Evolutionary conservation across 2,888 invertebrate species (phyloP), one percentile per base, ranked within the genome.

Genomic region (Hofmannophila pseudospretella): DNA sequence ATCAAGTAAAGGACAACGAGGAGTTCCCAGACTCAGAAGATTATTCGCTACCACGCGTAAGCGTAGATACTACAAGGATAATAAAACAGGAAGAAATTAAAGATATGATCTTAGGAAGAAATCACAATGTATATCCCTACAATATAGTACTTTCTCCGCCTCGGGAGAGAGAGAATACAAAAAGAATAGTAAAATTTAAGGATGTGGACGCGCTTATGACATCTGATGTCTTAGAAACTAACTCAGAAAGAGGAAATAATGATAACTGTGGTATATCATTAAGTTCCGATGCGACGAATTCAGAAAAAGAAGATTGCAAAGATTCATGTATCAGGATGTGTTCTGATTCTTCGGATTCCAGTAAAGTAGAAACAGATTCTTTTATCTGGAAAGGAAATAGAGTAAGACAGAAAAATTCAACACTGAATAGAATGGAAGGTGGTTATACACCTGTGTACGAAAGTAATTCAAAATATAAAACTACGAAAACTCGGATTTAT

Each of bases 81-180:
- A 5, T 16, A 16, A 59, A 60, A 42, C 44, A 57, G 30, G 50
- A 62, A 33, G 75, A 80, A 22, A 71, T 79, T 1, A 75, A 71
- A 51, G 65, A 85, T 41, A 65, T 88, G 41, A 84, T 88, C 41
- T 57, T 88, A 44, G 86, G 87, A 5, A 62, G 76, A 7, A 80
- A 71, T 38, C 46, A 66, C 44, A 64, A 77, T 40, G 42, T 65
- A 1, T 86, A 81, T 59, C 87, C 88, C 0, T 88, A 87, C 38
- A 87, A 85, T 42, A 73, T 87, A 44, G 54, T 71, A 31, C 41
- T 85, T 22, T 87, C 87, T 22, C 86, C 87, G 49, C 55, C 60
- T 44, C 63, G 57, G 67, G 58, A 73, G 56, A 72, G 61, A 47
- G 69, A 68, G 32, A 45, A 51, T 46, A 47, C 52, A 22, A 79